Evolutionary conservation across 2,888 invertebrate species (phyloP), one percentile per base, ranked within the genome.

Genomic region (Poecilus cupreus): DNA sequence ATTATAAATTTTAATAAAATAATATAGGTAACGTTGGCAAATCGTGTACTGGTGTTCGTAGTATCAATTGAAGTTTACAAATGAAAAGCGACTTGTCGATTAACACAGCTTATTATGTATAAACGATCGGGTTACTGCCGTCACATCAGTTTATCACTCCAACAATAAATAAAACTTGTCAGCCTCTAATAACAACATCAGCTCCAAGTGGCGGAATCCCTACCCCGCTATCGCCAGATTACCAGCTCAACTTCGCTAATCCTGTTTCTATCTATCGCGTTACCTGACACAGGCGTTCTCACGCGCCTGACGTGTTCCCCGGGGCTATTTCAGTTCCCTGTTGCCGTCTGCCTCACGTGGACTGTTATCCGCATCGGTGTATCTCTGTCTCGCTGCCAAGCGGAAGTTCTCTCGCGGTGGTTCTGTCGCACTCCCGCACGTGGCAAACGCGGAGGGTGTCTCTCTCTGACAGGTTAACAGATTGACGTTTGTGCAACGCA

Each of bases 241-340:
- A 51, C 51, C 6, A 3, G 51, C 51, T 18, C 51, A 51, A 4
- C 18, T 18, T 51, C 8, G n/a, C 24, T 60, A 60, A 60, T 26
- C 26, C 60, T 1, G 24, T 60, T 60, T 60, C 60, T 26, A 26
- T 60, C 60, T 60, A 60, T 60, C 60, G 60, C 70, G 70, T 70
- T 70, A 70, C 72, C 72, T 72, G 72, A 72, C 72, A 72, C 72
- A 72, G 43, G 46, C 46, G 72, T 72, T 72, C 64, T 72, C 72
- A 46, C 72, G 46, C 72, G 22, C 16, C 22, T 22, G 20, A 13
- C 46, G 60, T 60, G 24, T 13, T 72, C 46, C 72, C 72, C 22
- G 13, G 72, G 72, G 72, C 24, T 60, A 60, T 60, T 54, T 54
- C 54, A 13, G n/a, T 46, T 46, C 60, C 13, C 3, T 20, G 4